Base-by-base conservation (phyloP, 1,140 invertebrate genomes). In the Dendrolimus kikuchii region DNA sequence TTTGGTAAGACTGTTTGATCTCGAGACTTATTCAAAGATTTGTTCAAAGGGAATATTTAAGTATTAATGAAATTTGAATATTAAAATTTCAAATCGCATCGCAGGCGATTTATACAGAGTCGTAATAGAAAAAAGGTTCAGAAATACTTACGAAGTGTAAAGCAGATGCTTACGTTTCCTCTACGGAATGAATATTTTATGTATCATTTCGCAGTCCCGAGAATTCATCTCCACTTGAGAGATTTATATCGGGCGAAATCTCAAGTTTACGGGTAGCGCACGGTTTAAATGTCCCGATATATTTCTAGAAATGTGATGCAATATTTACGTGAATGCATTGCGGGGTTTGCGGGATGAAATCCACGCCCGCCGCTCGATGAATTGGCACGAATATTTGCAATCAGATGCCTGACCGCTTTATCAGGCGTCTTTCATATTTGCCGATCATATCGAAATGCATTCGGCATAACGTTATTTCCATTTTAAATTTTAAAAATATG, bases 211-310 rank as follows among this genome's bases (percentile, higher is more conserved):
- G 72, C 65, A 78, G 75, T 74, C 64, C 23, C 66, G 60, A 52
- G 66, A 74, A 82, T 85, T 82, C 78, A 76, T 78, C 73, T 77
- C 62, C 64, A 74, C 68, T 78, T 66, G 72, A 80, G 79, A 85
- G 79, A 82, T 84, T 82, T 85, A 81, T 79, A 69, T 74, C 77
- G 74, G 60, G 55, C 55, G 63, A 78, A 81, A 81, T 82, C 68
- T 82, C 52, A 64, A 75, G 73, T 77, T 71, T 74, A 76, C 69
- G 60, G 64, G 46, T 56, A 51, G 53, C 63, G 57, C 68, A 61
- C 69, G 67, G 57, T 75, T 66, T 70, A 67, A 78, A 67, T 66
- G 66, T 68, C 50, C 64, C 59, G 62, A 77, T 72, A 71, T 73
- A 74, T 71, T 66, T 64, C 52, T 42, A 50, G 54, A 58, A 67